Conservation (phyloP, 2,888 invertebrate genomes). For the Drosophila stalkeri region DNA sequence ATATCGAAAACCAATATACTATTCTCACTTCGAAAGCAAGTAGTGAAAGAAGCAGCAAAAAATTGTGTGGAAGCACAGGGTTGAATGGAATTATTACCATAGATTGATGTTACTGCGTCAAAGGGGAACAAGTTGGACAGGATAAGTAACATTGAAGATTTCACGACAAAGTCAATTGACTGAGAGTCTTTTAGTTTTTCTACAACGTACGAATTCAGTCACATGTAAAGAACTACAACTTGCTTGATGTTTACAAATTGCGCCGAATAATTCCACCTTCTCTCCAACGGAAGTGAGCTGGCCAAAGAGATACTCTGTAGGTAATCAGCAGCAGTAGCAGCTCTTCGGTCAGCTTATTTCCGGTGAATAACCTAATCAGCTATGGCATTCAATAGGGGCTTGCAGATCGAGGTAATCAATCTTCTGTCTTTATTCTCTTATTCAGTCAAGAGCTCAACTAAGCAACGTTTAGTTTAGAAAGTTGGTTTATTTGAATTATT, state of each 20-base stretch:
- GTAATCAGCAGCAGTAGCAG: no score
- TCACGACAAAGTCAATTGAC: slow-evolving; percentile 9
- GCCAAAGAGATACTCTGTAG: no score
- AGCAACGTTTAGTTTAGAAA: neutral
- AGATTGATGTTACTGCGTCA: slow-evolving; percentile 20
- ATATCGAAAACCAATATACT: neutral
- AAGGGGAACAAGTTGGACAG: neutral
- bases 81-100: slow-evolving; percentile 22
- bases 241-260: neutral
- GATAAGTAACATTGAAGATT: neutral
- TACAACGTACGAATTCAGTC: neutral
- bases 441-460: neutral
- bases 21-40: neutral
- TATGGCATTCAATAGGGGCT: neutral
- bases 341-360: neutral
- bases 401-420: neutral
- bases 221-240: neutral
- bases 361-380: neutral
- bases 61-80: slow-evolving; percentile 18
- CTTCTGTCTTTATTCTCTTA: neutral
- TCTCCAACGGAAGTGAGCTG: neutral
- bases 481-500: neutral
- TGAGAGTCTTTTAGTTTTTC: neutral
- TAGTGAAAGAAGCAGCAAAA: slow-evolving; percentile 17
- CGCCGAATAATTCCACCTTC: no score